Percentiles rank a stretch among this genome's conserved stretches.
phyloP scores from a whole-genome alignment of 1,140 invertebrate genomes.

The Coelopa frigida region DNA sequence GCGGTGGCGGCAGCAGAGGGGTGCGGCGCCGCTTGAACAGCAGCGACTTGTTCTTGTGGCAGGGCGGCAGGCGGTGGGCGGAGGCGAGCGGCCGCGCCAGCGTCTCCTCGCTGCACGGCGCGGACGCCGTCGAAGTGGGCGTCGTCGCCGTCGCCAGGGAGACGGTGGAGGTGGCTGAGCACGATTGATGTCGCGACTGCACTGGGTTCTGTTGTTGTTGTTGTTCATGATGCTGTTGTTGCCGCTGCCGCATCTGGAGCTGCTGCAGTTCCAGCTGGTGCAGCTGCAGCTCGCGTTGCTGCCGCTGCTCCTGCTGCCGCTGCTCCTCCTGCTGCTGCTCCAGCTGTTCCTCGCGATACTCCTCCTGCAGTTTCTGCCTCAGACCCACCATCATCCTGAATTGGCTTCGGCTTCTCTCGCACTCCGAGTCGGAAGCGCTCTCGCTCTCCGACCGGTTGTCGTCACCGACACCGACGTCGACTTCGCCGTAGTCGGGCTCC shows the following conservation, averaged over 20 bases:
- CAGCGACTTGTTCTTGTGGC: not conserved
- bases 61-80: not conserved
- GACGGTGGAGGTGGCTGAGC: too few species aligned
- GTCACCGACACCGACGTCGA: not conserved
- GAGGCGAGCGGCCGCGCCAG: not conserved
- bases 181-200: too few species aligned
- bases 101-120: too few species aligned
- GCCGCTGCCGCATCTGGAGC: not conserved
- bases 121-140: not conserved
- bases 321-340: conserved; percentile 2
- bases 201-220: conserved; percentile 3
- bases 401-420: not conserved
- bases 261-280: conserved; percentile 1
- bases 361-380: conserved; percentile 4
- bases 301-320: not conserved
- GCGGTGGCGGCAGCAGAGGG: not conserved
- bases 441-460: not conserved
- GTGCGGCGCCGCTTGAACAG: conserved; percentile 4
- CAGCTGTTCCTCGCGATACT: too few species aligned
- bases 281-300: not conserved
- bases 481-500: too few species aligned
- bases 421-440: conserved; percentile 3
- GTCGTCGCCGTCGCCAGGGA: too few species aligned
- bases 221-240: not conserved
- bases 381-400: not conserved